Evolutionary conservation across 2,888 invertebrate genomes (phyloP).

Genomic region (Sinhomidia bicolor): DNA sequence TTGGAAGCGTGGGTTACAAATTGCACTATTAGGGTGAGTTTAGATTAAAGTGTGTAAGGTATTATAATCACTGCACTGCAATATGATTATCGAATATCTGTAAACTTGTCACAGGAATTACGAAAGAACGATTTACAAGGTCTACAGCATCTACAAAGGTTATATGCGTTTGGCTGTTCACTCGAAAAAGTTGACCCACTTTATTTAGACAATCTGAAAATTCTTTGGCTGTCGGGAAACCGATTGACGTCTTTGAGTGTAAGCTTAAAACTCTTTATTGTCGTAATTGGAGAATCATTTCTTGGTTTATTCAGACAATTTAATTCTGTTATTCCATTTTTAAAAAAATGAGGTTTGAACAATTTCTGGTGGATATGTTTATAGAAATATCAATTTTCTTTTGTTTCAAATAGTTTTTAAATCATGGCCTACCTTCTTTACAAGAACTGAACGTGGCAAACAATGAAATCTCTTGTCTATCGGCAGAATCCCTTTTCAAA

Average conservation of each 20-base stretch:
- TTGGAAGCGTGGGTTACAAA: constrained; percentile 78
- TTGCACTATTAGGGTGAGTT: constrained; percentile 74
- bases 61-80: neutral
- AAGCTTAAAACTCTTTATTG: constrained; percentile 10
- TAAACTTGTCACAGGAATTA: constrained; percentile 67
- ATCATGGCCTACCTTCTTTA: constrained; percentile 76
- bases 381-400: too few species aligned
- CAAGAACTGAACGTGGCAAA: constrained; percentile 77
- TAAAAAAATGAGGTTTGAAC: neutral
- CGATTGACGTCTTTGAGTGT: constrained; percentile 76
- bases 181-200: constrained; percentile 77
- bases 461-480: constrained; percentile 77
- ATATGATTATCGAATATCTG: neutral
- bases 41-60: too few species aligned
- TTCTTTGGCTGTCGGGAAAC: constrained; percentile 78
- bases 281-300: too few species aligned
- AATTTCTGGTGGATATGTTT: neutral
- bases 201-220: constrained; percentile 74
- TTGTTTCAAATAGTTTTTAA: constrained; percentile 80
- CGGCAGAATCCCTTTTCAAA: constrained; percentile 76
- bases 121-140: constrained; percentile 74
- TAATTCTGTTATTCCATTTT: neutral
- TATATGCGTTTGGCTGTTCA: constrained; percentile 78
- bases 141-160: constrained; percentile 73
- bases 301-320: neutral